Evolutionary conservation across 30 jellyfish, hydroid and myxozoan species (phyloP), one percentile per base, ranked within the genome.

Genomic region (Hydractinia symbiolongicarpus): DNA sequence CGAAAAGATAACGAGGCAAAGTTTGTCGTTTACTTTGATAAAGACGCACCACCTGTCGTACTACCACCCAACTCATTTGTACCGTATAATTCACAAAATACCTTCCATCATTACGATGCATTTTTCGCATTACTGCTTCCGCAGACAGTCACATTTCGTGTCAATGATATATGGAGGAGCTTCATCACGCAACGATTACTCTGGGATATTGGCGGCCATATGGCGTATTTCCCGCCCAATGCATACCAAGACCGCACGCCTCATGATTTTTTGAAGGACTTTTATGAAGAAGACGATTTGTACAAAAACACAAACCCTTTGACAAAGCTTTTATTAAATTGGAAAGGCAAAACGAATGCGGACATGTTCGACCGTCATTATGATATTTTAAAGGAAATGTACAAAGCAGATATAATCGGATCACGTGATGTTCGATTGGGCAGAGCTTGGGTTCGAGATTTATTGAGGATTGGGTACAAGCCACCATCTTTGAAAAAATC

Each of bases 161-260:
- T 91, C 55, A 91, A 92, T 7, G 98, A 91, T 57, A 91, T 91
- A 21, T 91, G 98, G 98, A 91, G 98, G 30, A 79, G 96, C 64
- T 91, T 83, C 66, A 68, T 86, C 83, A 82, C 87, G 86, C 98
- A 91, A 69, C 83, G 98, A 62, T 68, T 91, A 87, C 54, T 91
- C 11, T 91, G 98, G 98, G 95, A 91, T 68, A 82, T 91, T 58
- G 95, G 95, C 64, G 98, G 98, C 69, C 98, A 91, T 66, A 82
- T 91, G 64, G 86, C 96, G 21, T 91, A 86, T 82, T 91, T 81
- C 85, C 93, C 96, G 64, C 98, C 98, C 20, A 91, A 93, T 61
- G 98, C 98, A 6, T 91, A 91, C 70, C 98, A 91, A 55, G 86
- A 91, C 79, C 88, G 98, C 61, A 91, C 96, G 53, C 91, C 95